Evolutionary conservation across 2,797 vertebrate genomes (phyloP), one percentile per base, ranked within the genome.

Genomic region (Holocentrus rufus): DNA sequence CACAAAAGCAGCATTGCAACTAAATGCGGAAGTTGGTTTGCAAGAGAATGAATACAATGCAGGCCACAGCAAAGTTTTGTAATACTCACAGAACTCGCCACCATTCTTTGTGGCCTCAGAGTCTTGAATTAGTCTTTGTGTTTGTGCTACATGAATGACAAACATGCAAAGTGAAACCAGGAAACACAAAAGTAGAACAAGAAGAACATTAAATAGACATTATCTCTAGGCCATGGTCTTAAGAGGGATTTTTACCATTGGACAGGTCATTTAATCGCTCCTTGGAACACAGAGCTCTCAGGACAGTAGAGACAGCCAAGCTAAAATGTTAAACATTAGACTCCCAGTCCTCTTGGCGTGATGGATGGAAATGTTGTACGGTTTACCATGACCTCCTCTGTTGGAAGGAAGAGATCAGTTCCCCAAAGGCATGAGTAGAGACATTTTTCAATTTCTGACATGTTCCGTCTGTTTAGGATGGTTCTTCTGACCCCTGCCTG

Each of bases 401-500:
- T 59, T 67, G 54, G 60, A 81, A 30, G 70, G 55, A 31, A 59
- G 22, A 68, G 73, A 54, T 84, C 72, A 79, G 36, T 75, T 86
- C 85, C 77, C 82, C 23, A 56, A 81, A 87, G 77, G 63, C 80
- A 56, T 20, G 23, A 67, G 34, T 27, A 31, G 52, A 72, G 64
- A 62, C 25, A 68, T 84, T 65, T 76, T 76, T 87, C 77, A 80
- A 59, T 54, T 76, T 70, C 65, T 85, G 85, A 85, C 72, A 76
- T 64, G 25, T 44, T 61, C 77, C 74, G 81, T 89, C 76, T 90
- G 89, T 83, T 79, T n/a, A 47, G 56, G 50, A 72, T 66, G 77
- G 80, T 14, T 44, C 59, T 3, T 22, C 13, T 61, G 20, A 61
- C 72, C 81, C 59, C 1, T 6, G 54, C 49, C 44, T 65, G 81